Conservation (phyloP, 2,888 invertebrate species). For the Gymnocheta viridis region DNA sequence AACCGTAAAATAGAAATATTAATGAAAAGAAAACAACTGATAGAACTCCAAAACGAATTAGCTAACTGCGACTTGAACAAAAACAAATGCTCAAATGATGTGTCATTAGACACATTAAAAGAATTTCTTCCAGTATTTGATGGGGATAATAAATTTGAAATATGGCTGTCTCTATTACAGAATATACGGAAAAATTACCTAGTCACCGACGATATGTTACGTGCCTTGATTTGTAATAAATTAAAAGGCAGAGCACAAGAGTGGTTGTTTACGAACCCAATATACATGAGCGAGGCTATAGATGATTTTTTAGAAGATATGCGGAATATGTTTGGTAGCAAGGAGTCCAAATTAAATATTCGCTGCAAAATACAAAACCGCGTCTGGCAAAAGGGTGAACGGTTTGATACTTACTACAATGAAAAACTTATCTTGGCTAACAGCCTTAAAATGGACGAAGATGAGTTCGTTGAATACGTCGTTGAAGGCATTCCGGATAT, state of each 20-base stretch:
- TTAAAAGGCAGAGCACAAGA: too few relatives aligned
- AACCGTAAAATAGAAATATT: slow-evolving; percentile 27
- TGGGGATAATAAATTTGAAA: slow-evolving; percentile 10
- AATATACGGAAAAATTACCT: slow-evolving; percentile 1
- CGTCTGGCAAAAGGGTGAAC: too few relatives aligned
- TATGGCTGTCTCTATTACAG: neutral
- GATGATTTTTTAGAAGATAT: too few relatives aligned
- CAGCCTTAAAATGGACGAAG: slow-evolving; percentile 35
- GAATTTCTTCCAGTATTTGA: slow-evolving; percentile 34
- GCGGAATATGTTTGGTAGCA: too few relatives aligned
- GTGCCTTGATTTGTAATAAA: neutral
- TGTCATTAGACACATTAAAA: slow-evolving; percentile 18
- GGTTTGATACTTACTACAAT: too few relatives aligned
- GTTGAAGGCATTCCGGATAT: slow-evolving; percentile 41
- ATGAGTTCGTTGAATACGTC: slow-evolving; percentile 40
- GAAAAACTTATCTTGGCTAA: slow-evolving; percentile 7
- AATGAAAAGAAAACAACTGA: slow-evolving; percentile 15
- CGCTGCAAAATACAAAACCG: too few relatives aligned
- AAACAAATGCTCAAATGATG: slow-evolving; percentile 5
- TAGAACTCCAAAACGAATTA: slow-evolving; percentile 45
- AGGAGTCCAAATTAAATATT: too few relatives aligned
- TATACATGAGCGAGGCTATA: too few relatives aligned
- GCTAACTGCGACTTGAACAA: neutral
- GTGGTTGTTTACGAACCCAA: too few relatives aligned
- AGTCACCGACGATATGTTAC: slow-evolving; percentile 5